Evolutionary conservation across 2,113 vertebrate species (phyloP).

Genomic region (Megalops atlanticus): DNA sequence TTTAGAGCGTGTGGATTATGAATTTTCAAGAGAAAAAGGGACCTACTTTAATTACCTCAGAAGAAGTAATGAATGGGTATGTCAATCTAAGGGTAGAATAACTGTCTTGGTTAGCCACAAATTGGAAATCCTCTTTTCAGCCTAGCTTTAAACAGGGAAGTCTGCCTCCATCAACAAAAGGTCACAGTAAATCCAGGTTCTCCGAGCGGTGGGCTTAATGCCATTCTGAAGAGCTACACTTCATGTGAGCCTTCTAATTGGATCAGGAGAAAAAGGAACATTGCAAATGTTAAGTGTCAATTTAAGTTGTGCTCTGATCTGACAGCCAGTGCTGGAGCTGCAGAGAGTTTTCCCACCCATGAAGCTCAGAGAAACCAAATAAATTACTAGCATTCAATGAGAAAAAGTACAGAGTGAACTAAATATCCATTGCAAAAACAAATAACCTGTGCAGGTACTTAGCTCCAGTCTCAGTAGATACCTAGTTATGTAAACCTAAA

Average conservation of each 20-base stretch:
- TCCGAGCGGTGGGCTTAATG: conserved; percentile 44
- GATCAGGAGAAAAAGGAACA: conserved; percentile 44
- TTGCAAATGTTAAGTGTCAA: background rate
- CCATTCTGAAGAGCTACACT: conserved; percentile 51
- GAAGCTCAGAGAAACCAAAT: no score
- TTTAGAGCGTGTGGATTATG: conserved; percentile 48
- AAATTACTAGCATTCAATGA: background rate
- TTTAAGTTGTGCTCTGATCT: background rate
- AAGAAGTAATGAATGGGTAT: conserved; percentile 45
- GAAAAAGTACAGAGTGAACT: background rate
- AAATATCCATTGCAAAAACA: background rate
- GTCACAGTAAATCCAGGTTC: background rate
- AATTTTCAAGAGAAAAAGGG: conserved; percentile 38
- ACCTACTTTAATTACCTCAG: conserved; percentile 48
- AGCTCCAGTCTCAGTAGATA: no score
- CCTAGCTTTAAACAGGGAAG: conserved; percentile 14
- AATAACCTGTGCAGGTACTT: no score
- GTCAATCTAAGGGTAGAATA: conserved; percentile 47
- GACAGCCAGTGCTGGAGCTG: background rate
- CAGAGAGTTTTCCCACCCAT: no score
- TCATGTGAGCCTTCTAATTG: conserved; percentile 58
- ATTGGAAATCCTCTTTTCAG: conserved; percentile 41
- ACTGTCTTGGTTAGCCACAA: conserved; percentile 46
- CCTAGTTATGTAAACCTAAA: background rate
- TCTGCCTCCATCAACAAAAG: conserved; percentile 2